These are phyloP conservation scores for Petrocephalus microphthalmus DNA, from an alignment of 2,113 vertebrate species.

Conservation along the genomic window DNA sequence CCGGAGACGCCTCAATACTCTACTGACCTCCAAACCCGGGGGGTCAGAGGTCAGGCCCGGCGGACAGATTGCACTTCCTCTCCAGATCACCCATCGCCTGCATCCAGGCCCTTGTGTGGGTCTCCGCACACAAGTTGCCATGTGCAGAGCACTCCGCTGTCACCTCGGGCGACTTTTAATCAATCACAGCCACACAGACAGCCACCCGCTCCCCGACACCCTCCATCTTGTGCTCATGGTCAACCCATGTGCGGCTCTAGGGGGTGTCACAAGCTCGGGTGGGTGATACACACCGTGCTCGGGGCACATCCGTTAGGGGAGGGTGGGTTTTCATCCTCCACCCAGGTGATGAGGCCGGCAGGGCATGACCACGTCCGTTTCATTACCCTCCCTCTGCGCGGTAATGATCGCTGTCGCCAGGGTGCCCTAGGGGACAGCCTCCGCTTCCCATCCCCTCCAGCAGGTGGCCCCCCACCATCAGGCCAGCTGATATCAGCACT, in stretches of 20 bases:
- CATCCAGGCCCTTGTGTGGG: neutral
- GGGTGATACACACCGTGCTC: neutral
- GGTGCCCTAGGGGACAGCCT: neutral
- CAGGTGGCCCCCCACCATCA: neutral
- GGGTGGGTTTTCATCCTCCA: conserved; percentile 14
- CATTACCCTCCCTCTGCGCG: conserved; percentile 28
- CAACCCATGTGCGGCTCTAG: neutral
- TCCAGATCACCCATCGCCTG: neutral
- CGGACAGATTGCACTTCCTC: neutral
- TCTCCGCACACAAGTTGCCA: too few relatives aligned
- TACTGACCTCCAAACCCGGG: neutral
- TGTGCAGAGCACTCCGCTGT: too few relatives aligned
- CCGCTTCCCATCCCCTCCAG: conserved; percentile 24
- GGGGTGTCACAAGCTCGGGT: neutral
- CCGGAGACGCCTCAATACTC: neutral
- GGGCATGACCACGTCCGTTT: conserved; percentile 33
- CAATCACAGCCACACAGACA: neutral
- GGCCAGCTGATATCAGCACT: neutral
- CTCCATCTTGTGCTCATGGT: too few relatives aligned
- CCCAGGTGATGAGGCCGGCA: neutral
- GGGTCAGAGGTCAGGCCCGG: neutral
- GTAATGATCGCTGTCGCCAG: neutral
- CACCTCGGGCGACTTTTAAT: neutral
- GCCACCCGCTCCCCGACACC: too few relatives aligned
- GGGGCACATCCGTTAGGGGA: conserved; percentile 8